Conservation (phyloP, 1,140 invertebrate genomes). For the Drosophila ironensis region DNA sequence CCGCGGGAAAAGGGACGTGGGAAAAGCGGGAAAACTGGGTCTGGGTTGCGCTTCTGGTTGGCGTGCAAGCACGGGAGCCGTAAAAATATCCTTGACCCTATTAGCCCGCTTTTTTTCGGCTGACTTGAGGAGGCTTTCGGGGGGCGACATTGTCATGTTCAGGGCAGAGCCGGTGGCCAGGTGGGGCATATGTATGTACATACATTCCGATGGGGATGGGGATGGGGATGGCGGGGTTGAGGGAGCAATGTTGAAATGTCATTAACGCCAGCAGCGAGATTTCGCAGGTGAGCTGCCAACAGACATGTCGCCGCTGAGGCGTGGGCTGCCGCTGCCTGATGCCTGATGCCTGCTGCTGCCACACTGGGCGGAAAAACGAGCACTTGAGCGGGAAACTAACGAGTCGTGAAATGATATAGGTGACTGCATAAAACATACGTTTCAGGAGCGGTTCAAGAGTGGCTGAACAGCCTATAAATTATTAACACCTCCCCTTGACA, state of each 20-base stretch:
- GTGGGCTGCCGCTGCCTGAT: no score
- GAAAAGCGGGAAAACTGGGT: slow-evolving; percentile 6
- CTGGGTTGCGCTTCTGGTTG: slow-evolving; percentile 12
- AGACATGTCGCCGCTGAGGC: background rate
- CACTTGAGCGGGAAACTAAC: no score
- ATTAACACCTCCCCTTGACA: no score
- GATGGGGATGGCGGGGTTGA: background rate
- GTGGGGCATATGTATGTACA: background rate
- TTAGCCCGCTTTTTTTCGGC: slow-evolving; percentile 9
- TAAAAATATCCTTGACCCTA: slow-evolving; percentile 64
- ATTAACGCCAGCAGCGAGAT: slow-evolving; percentile 42
- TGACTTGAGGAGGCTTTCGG: background rate
- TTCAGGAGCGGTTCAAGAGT: no score
- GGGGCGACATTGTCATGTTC: slow-evolving; percentile 33
- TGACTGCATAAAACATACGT: no score
- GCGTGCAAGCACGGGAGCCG: slow-evolving; percentile 7
- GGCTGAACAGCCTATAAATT: no score
- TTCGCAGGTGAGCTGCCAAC: slow-evolving; percentile 10
- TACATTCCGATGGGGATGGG: no score
- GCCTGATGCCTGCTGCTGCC: no score
- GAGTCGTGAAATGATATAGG: background rate
- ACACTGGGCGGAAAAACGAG: background rate
- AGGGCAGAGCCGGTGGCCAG: background rate
- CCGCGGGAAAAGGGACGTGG: background rate
- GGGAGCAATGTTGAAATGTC: slow-evolving; percentile 41